These are phyloP conservation scores for Chlamydotis undulata DNA, from an alignment of 2,113 vertebrate species.

Conservation along the genomic window DNA sequence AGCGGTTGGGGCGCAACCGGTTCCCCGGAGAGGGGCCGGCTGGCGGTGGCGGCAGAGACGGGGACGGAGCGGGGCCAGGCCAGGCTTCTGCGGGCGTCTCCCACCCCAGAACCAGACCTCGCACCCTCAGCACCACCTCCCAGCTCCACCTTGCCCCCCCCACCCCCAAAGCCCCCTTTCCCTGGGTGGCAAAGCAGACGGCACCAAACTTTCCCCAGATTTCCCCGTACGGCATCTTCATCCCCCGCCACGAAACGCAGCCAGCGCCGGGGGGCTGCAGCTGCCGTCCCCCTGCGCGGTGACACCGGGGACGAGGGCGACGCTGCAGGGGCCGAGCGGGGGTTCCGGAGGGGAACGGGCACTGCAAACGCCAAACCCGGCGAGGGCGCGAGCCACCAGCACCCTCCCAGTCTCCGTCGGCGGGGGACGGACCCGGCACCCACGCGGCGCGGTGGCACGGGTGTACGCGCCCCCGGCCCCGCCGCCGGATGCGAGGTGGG, in stretches of 20 bases:
- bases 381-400: not conserved
- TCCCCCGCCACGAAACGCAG: fast-evolving
- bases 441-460: fast-evolving
- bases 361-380: not conserved
- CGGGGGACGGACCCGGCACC: not conserved
- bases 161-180: too few species aligned
- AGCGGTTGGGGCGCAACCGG: fast-evolving
- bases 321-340: not conserved
- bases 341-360: not conserved
- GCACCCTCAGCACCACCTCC: not conserved
- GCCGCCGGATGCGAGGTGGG: not conserved
- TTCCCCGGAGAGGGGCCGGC: not conserved
- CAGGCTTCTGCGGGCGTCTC: not conserved
- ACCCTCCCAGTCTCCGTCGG: not conserved
- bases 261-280: not conserved
- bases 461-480: not conserved
- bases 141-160: not conserved
- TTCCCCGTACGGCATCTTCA: not conserved
- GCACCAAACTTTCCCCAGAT: not conserved
- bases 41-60: not conserved
- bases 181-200: fast-evolving
- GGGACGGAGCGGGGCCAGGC: not conserved
- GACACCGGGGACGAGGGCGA: not conserved
- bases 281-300: not conserved
- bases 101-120: not conserved